Conservation (phyloP, 2,113 vertebrate species). For the Oxygymnocypris stewartii region DNA sequence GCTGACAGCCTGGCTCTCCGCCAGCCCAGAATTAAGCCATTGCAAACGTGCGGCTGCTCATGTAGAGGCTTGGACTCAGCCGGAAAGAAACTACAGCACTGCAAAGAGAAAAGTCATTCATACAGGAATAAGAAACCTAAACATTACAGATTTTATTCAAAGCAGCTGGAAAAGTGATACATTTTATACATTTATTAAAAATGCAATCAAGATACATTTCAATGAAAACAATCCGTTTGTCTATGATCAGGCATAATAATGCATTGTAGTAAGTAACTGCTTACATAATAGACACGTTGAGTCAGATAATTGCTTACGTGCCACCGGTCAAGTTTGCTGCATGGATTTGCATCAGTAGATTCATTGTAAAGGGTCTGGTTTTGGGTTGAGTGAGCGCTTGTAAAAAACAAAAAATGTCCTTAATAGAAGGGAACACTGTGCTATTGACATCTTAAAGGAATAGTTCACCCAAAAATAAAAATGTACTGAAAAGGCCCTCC, state of each 20-base stretch:
- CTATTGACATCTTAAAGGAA: background rate
- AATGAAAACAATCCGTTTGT: too few species aligned
- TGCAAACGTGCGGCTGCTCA: conserved; percentile 41
- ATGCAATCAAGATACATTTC: background rate
- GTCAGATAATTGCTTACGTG: conserved; percentile 48
- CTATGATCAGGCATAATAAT: background rate
- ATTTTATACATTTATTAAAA: background rate
- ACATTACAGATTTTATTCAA: background rate
- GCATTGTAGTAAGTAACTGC: conserved; percentile 39
- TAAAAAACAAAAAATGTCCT: background rate
- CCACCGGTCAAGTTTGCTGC: background rate
- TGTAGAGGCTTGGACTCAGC: conserved; percentile 41
- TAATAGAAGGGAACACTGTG: background rate
- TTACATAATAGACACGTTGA: conserved; percentile 54
- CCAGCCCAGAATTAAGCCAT: conserved; percentile 36
- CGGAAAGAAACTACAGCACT: background rate
- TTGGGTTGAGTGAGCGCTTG: background rate
- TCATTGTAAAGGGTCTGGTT: background rate
- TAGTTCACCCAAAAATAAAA: background rate
- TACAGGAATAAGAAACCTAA: background rate
- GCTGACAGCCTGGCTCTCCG: conserved; percentile 47
- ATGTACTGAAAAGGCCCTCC: background rate
- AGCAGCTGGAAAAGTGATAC: background rate
- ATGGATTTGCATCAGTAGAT: conserved; percentile 23
- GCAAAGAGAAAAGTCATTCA: background rate